These are phyloP conservation scores for Nothoprocta perdicaria DNA, from an alignment of 2,113 vertebrate genomes.

Conservation along the genomic window DNA sequence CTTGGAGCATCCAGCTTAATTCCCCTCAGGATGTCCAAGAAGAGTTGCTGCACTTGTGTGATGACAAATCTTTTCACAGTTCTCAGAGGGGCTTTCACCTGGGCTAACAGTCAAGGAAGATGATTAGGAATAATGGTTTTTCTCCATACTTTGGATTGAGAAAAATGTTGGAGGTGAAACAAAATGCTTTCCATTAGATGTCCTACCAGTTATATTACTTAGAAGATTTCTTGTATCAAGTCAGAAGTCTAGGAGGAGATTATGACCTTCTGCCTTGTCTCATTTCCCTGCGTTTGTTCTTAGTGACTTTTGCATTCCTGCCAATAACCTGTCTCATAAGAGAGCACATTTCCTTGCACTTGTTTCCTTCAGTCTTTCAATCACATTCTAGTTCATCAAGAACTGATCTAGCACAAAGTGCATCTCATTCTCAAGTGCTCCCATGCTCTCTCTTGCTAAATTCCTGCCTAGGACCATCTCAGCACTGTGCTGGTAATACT, in stretches of 20 bases:
- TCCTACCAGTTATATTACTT: background rate
- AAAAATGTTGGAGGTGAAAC: background rate
- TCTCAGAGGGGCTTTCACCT: conserved; percentile 1
- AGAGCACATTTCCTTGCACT: background rate
- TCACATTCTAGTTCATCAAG: background rate
- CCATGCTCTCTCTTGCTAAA: background rate
- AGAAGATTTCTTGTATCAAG: background rate
- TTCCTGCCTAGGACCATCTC: background rate
- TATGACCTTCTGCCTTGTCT: background rate
- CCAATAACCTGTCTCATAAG: background rate
- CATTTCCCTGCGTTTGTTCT: background rate
- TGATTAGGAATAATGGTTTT: background rate
- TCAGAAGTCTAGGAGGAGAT: background rate
- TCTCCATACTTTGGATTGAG: background rate
- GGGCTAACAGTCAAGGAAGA: background rate
- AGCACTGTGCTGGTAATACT: background rate
- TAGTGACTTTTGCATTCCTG: background rate
- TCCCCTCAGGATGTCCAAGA: background rate
- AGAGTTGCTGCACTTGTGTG: background rate
- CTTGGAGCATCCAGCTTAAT: background rate
- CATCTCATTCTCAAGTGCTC: background rate
- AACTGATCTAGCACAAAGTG: background rate
- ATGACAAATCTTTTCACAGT: background rate
- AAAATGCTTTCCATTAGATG: background rate
- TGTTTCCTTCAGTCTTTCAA: background rate